These are phyloP conservation scores for Coccyzus lansbergi DNA, from an alignment of 2,797 vertebrate genomes.

Conservation along the genomic window DNA sequence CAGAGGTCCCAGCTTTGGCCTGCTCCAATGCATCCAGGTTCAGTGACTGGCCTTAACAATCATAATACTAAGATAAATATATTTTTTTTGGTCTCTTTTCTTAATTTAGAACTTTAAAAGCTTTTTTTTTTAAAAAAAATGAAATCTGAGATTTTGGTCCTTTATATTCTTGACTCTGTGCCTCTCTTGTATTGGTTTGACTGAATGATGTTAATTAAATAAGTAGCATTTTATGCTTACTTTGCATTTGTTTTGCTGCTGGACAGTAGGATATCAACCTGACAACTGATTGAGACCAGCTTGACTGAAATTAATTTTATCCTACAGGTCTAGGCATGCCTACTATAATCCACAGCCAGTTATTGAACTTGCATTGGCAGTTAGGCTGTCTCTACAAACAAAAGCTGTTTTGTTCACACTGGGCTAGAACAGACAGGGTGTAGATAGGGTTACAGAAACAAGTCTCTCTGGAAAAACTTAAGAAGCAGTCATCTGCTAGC, in stretches of 20 bases:
- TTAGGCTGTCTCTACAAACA: not conserved
- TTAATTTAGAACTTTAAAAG: not conserved
- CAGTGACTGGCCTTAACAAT: not conserved
- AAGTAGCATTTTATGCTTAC: not conserved
- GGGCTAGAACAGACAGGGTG: not conserved
- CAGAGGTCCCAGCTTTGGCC: not conserved
- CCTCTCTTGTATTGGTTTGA: not conserved
- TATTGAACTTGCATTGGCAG: not conserved
- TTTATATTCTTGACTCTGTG: not conserved
- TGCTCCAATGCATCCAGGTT: not conserved
- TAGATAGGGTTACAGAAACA: slow-evolving; percentile 8
- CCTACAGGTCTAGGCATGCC: not conserved
- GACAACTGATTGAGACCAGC: not conserved
- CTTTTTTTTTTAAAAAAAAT: not conserved
- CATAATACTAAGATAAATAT: not conserved
- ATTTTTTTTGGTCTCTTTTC: not conserved
- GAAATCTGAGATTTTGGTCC: not conserved
- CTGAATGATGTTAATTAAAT: not conserved
- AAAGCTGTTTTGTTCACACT: slow-evolving; percentile 3
- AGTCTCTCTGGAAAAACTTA: not conserved
- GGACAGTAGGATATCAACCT: not conserved
- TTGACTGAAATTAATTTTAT: slow-evolving; percentile 9
- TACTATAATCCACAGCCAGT: not conserved
- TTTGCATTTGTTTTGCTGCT: slow-evolving; percentile 24
- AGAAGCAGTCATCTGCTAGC: not conserved